Base-by-base conservation (phyloP, 2,797 vertebrate species). In the Buceros bicornis region DNA sequence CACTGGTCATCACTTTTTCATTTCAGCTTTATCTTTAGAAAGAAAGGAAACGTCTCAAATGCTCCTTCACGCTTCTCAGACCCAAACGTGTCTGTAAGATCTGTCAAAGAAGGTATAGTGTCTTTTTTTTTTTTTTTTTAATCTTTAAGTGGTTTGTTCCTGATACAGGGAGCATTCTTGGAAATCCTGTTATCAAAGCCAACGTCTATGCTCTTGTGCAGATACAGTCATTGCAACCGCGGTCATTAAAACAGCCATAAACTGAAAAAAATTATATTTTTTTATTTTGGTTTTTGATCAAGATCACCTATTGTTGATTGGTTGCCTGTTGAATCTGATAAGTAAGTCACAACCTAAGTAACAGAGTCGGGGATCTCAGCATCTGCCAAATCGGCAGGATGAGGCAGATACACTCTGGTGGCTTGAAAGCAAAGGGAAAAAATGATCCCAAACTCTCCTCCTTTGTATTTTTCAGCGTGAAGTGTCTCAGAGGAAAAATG, bases 111-210 rank as follows among this genome's bases (percentile, higher is more conserved):
- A 37, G 12, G 26, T 62, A 54, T 2, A 31, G 15, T 70, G 25
- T 11, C 8, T 4, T 3, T 15, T 53, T 64, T 29, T 10, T 29
- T 42, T 62, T 3, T 33, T 6, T 2, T 15, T 33, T 33, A 33
- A 33, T 64, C 31, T 61, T 91, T 51, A 69, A 69, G 29, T 28
- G 40, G 16, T 69, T 3, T 33, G 8, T 15, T 93, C 29, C 70
- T 48, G 10, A 69, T 20, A 48, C 9, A 83, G 65, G 74, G 0
- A 74, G 24, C 26, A 43, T 70, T 86, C 22, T 74, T 54, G 33
- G 87, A 90, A 86, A 94, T 35, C 26, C 25, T n/a, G 79, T 79
- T 74, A 95, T 48, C 78, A 95, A 80, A 93, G 37, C 16, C 50
- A 37, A 8, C 43, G 16, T 48, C 28, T 69, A 3, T 28, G n/a